Conservation (phyloP, 1,140 invertebrate species). For the Drosophila parabipectinata region DNA sequence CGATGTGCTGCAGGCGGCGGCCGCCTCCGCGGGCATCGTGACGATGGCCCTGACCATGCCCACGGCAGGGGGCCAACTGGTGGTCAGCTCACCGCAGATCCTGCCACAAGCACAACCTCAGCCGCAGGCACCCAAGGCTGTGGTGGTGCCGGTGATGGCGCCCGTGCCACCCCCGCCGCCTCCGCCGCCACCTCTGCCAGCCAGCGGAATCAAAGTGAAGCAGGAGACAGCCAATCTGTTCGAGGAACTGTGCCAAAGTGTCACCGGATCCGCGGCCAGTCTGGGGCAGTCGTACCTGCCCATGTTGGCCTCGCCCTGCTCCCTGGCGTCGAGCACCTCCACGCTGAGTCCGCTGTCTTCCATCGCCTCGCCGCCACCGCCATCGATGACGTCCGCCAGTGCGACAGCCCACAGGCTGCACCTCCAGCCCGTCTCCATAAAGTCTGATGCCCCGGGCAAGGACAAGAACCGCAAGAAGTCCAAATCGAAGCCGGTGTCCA, state of each 20-base stretch:
- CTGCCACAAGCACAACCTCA: conserved; percentile 51
- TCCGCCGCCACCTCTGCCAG: conserved; percentile 84
- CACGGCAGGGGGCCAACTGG: conserved; percentile 65
- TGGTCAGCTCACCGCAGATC: conserved; percentile 72
- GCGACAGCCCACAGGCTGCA: conserved; percentile 54
- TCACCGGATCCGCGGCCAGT: conserved; percentile 84
- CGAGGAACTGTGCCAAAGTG: conserved; percentile 87
- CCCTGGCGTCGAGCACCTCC: conserved; percentile 85
- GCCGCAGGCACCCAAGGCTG: conserved; percentile 46
- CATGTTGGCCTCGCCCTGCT: conserved; percentile 87
- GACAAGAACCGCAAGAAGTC: conserved; percentile 95
- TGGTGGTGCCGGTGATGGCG: conserved; percentile 58
- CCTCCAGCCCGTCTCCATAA: conserved; percentile 83
- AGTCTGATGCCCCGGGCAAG: conserved; percentile 89
- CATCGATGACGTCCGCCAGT: conserved; percentile 82
- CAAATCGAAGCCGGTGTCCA: conserved; percentile 92
- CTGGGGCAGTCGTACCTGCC: conserved; percentile 82
- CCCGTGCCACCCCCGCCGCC: conserved; percentile 77
- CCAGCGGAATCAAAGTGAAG: conserved; percentile 62
- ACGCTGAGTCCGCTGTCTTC: conserved; percentile 90
- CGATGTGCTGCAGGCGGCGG: conserved; percentile 87
- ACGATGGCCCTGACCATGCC: conserved; percentile 87
- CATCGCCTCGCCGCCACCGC: conserved; percentile 85
- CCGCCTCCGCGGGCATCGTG: conserved; percentile 88
- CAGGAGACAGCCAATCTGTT: conserved; percentile 85